Evolutionary conservation across 2,113 vertebrate genomes (phyloP).

Genomic region (Microcebus ravelobensis): DNA sequence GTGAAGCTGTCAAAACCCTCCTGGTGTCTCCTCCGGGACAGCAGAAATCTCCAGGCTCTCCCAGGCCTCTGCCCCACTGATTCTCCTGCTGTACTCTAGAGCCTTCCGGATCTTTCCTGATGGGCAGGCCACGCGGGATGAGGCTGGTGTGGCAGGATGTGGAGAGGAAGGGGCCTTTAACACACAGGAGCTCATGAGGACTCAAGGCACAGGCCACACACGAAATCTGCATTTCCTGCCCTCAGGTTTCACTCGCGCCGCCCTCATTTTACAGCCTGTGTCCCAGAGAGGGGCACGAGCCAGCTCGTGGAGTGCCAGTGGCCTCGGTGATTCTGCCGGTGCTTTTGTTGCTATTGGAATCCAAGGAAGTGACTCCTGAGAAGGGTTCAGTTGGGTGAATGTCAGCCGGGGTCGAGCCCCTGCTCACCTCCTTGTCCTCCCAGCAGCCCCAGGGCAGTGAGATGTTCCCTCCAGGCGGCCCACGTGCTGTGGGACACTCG

Average conservation of each 20-base stretch:
- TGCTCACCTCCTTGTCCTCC: no score
- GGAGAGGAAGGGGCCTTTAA: background rate
- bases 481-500: background rate
- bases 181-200: background rate
- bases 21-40: background rate
- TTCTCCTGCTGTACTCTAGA: background rate
- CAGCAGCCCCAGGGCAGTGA: background rate
- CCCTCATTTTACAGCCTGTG: no score
- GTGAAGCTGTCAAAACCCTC: fast-evolving
- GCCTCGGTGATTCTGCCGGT: no score
- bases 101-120: background rate
- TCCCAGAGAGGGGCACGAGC: no score
- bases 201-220: background rate
- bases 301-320: background rate
- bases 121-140: no score
- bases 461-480: background rate
- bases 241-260: fast-evolving
- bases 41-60: background rate
- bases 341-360: background rate
- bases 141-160: background rate
- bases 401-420: background rate
- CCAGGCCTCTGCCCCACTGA: fast-evolving
- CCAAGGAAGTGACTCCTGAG: background rate
- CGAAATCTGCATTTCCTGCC: no score
- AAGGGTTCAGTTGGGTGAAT: background rate